A percentile compares a stretch with the other conserved stretches of the same genome.
These are phyloP conservation scores for Cuniculus paca DNA, from an alignment of 2,797 vertebrate genomes.

Conservation along the genomic window DNA sequence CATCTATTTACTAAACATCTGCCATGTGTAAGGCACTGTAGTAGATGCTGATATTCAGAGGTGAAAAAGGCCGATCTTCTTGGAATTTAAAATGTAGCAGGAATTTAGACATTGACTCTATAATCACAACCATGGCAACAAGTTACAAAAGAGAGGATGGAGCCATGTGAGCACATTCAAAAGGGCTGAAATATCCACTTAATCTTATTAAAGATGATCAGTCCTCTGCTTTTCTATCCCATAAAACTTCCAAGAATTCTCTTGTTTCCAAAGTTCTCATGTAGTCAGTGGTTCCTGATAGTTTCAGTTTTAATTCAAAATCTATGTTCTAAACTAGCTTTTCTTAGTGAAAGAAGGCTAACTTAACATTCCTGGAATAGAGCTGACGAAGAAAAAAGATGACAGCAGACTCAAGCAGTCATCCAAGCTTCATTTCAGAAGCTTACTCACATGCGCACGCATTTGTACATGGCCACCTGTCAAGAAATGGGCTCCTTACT, in stretches of 20 bases:
- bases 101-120: not conserved
- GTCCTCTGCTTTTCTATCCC: not conserved
- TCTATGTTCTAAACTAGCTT: not conserved
- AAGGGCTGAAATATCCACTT: not conserved
- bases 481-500: not conserved
- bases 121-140: not conserved
- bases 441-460: too few species aligned
- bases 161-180: not conserved
- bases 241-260: not conserved
- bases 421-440: not conserved
- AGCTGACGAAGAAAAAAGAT: not conserved
- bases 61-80: not conserved
- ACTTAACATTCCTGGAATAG: not conserved
- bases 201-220: not conserved
- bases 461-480: not conserved
- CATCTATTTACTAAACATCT: conserved; percentile 2
- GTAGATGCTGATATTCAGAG: not conserved
- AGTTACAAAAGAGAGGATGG: not conserved
- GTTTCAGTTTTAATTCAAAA: conserved; percentile 54
- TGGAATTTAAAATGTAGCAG: conserved; percentile 11
- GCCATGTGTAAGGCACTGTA: not conserved
- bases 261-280: not conserved
- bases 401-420: not conserved
- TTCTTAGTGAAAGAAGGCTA: not conserved
- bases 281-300: not conserved